Conservation (phyloP, 2,113 vertebrate genomes). For the Rhadina sibilatrix region DNA sequence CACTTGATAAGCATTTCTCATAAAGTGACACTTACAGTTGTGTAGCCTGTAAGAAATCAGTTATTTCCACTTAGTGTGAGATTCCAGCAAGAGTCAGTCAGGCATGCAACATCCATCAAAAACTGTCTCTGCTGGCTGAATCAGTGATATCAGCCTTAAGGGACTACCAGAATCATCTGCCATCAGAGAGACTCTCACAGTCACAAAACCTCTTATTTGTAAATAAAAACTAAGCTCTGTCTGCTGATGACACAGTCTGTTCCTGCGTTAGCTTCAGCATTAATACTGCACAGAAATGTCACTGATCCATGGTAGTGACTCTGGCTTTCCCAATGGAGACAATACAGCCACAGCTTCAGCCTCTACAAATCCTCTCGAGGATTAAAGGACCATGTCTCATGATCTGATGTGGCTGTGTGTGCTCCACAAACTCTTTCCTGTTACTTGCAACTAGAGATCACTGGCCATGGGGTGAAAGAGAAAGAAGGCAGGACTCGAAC, state of each 20-base stretch:
- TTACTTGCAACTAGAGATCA: neutral
- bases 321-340: neutral
- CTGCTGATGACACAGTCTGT: neutral
- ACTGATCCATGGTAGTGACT: neutral
- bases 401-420: neutral
- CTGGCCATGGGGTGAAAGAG: neutral
- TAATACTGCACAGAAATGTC: neutral
- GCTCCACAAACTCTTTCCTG: neutral
- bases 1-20: neutral
- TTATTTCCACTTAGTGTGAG: neutral
- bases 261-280: neutral
- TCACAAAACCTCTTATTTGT: neutral
- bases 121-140: neutral
- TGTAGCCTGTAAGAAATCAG: neutral
- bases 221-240: neutral
- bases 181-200: neutral
- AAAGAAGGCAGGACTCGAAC: neutral
- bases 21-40: neutral
- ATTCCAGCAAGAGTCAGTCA: neutral
- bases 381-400: neutral
- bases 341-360: neutral
- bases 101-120: neutral
- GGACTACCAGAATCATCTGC: neutral
- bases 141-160: neutral
- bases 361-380: neutral